Evolutionary conservation across 2,113 vertebrate genomes (phyloP), one percentile per base, ranked within the genome.

Genomic region (Albula goreensis): DNA sequence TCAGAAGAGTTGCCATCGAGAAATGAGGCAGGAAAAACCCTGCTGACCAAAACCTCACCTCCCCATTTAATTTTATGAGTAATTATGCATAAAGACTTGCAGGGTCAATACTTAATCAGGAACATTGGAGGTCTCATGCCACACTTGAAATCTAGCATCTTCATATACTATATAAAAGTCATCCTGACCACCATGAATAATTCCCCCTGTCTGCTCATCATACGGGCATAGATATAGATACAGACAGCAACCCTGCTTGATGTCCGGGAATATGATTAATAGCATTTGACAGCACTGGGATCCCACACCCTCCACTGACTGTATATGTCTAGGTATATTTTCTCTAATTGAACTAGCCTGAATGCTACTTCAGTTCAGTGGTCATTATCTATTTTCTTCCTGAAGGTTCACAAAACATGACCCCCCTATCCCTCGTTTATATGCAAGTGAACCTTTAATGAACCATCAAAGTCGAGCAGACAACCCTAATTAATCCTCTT

Each of bases 361-460:
- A 31, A 57, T 56, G 63, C 77, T 51, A 41, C 51, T n/a, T 78
- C 63, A 50, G 70, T 41, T 84, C 25, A 51, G 31, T 17, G 52
- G 48, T 41, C 31, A 41, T 41, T 41, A 31, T 15, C 78, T 22
- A 57, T 60, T 80, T 57, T 25, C 50, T 79, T 22, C 60, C 31
- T 25, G 31, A 78, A 52, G 63, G 41, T 80, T 80, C 10, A 50
- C 41, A 8, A 6, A 19, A 15, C 8, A 8, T 78, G 10, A n/a
- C 70, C 8, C 70, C 70, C 78, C 52, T 79, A 10, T 13, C 41
- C 50, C 50, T 25, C 51, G 3, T n/a, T 50, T 19, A 81, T 6
- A 81, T 51, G 7, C 50, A 13, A 77, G 41, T 31, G 48, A 63
- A n/a, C 78, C 78, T 51, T 80, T 80, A 80, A 51, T 85, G 53